Percentiles rank a stretch among this genome's conserved stretches.
These are phyloP conservation scores for Laticauda colubrina DNA, from an alignment of 2,113 vertebrate genomes.

Conservation along the genomic window DNA sequence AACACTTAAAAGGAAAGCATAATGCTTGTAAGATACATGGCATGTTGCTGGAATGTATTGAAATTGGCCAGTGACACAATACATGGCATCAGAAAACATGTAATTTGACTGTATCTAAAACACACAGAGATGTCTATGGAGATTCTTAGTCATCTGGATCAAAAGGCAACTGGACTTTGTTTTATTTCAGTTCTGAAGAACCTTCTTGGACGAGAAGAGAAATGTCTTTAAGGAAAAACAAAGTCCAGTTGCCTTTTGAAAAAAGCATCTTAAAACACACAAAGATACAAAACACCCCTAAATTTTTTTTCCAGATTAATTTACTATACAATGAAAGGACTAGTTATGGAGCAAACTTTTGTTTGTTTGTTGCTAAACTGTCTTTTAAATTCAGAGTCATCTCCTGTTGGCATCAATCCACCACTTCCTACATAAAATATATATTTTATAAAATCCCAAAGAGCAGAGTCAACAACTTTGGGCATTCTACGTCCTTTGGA, in stretches of 20 bases:
- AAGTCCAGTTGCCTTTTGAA: no score
- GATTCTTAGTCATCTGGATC: no score
- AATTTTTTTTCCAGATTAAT: not conserved
- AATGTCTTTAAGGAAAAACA: no score
- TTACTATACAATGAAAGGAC: not conserved
- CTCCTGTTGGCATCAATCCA: not conserved
- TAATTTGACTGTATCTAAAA: not conserved
- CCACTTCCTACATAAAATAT: no score
- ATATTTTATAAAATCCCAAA: not conserved
- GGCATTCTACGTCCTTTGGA: not conserved
- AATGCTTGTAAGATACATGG: not conserved
- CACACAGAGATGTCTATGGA: not conserved
- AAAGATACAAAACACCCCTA: not conserved
- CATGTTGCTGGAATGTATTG: not conserved
- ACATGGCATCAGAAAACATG: not conserved
- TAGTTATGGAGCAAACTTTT: not conserved
- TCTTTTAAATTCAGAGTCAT: not conserved
- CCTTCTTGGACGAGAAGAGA: no score
- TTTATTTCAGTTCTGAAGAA: no score
- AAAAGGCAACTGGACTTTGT: no score
- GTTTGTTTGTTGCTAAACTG: not conserved
- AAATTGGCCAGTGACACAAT: not conserved
- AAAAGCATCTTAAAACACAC: no score
- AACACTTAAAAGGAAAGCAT: not conserved
- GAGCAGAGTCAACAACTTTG: not conserved